These are phyloP conservation scores for Netelia inedita DNA, from an alignment of 2,888 invertebrate species.

Conservation along the genomic window DNA sequence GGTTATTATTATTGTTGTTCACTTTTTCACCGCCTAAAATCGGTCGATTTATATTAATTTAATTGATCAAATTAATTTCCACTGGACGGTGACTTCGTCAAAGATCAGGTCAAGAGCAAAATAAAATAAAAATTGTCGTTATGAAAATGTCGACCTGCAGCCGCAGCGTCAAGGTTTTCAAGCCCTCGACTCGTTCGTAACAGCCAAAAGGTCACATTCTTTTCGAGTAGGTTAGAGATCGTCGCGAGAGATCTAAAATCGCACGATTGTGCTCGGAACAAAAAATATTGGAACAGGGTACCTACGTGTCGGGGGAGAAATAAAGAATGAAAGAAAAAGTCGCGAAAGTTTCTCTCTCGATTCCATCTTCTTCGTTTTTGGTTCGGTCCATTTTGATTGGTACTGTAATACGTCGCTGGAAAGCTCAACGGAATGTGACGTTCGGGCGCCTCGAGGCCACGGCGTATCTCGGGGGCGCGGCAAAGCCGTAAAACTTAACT, in stretches of 20 bases:
- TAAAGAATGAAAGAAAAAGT: neutral
- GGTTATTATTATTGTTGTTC: too few species aligned
- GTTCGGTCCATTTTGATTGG: neutral
- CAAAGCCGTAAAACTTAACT: slow-evolving; percentile 67
- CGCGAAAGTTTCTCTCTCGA: neutral
- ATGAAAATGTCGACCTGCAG: neutral
- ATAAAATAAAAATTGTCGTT: neutral
- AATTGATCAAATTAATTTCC: neutral
- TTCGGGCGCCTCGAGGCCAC: neutral
- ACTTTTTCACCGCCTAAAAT: neutral
- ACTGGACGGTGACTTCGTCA: neutral
- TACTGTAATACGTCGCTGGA: neutral
- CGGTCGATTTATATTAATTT: neutral
- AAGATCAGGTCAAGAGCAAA: slow-evolving; percentile 7
- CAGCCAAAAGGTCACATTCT: slow-evolving; percentile 56
- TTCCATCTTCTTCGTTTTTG: neutral
- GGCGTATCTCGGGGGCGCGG: slow-evolving; percentile 61
- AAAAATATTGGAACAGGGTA: slow-evolving; percentile 13
- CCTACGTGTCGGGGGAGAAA: neutral
- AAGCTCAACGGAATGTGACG: slow-evolving; percentile 12
- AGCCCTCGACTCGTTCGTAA: slow-evolving; percentile 10
- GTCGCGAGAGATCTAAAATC: slow-evolving; percentile 34
- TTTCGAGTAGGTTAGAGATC: neutral
- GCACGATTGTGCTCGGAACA: neutral
- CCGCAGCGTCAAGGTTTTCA: neutral